Evolutionary conservation across 2,888 invertebrate genomes (phyloP), one percentile per base, ranked within the genome.

Genomic region (Augiades crinisus): DNA sequence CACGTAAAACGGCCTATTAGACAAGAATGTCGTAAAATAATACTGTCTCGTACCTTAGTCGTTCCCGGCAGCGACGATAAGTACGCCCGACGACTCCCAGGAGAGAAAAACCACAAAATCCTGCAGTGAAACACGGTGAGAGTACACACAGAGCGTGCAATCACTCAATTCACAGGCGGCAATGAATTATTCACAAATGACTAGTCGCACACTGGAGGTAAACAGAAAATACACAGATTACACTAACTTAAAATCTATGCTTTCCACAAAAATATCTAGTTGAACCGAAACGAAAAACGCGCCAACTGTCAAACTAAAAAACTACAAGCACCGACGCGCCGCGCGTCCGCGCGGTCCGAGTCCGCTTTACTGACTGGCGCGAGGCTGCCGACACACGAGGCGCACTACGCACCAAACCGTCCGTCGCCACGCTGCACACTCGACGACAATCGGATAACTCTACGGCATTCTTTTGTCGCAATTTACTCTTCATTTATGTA

Each of bases 261-360:
- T 82, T 87, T 86, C 71, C 81, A 84, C 82, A 75, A 77, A 81
- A 76, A 72, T 77, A 76, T 70, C 70, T 73, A 76, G 71, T 72
- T 76, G 65, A 79, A 82, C 76, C 61, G 72, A 80, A 87, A 84
- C 78, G 78, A 84, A 87, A 86, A 88, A 79, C 86, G 86, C 88
- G 88, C 86, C 88, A 88, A 89, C 83, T 88, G 88, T 88, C 87
- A 89, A 87, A 83, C 84, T 85, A 87, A 88, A 86, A 86, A 85
- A 85, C 87, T 87, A 89, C 87, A 84, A 89, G 88, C 88, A 89
- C 87, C 88, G 74, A 81, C 81, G 78, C 81, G 73, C 78, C 76
- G 80, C 84, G 81, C 87, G 71, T 72, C 82, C 82, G 78, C 86
- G 83, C 88, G 82, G 79, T 76, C 71, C 74, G 87, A 87, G 87